Conservation (phyloP, 2,888 invertebrate species). For the Callinectes sapidus region DNA sequence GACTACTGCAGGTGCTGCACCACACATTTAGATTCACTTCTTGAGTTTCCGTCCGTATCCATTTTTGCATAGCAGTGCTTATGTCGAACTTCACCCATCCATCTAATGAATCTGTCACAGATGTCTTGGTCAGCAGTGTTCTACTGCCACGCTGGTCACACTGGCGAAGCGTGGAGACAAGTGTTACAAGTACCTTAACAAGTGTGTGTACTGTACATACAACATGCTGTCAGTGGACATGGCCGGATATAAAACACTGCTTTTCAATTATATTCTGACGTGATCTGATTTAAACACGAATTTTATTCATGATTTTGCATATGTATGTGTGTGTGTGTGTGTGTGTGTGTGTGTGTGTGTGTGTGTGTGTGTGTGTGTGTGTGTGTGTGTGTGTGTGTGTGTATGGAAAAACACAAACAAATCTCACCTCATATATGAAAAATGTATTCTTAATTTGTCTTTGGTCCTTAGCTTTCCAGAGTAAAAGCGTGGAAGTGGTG, state of each 20-base stretch:
- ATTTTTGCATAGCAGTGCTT: background rate
- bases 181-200: background rate
- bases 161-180: background rate
- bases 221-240: too few species aligned
- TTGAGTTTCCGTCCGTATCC: background rate
- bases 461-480: background rate
- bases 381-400: background rate
- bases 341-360: too few species aligned
- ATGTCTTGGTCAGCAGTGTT: background rate
- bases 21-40: constrained; percentile 24
- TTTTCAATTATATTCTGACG: too few species aligned
- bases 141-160: background rate
- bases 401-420: background rate
- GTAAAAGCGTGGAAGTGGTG: background rate
- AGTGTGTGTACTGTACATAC: background rate
- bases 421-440: background rate
- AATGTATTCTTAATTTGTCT: background rate
- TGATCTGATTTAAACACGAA: too few species aligned
- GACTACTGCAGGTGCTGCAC: constrained; percentile 28
- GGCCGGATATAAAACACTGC: too few species aligned
- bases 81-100: constrained; percentile 49
- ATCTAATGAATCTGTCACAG: background rate
- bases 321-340: too few species aligned
- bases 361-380: too few species aligned
- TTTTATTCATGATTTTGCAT: too few species aligned